phyloP scores from a whole-genome alignment of 2,888 invertebrate genomes.

The Tuta absoluta region DNA sequence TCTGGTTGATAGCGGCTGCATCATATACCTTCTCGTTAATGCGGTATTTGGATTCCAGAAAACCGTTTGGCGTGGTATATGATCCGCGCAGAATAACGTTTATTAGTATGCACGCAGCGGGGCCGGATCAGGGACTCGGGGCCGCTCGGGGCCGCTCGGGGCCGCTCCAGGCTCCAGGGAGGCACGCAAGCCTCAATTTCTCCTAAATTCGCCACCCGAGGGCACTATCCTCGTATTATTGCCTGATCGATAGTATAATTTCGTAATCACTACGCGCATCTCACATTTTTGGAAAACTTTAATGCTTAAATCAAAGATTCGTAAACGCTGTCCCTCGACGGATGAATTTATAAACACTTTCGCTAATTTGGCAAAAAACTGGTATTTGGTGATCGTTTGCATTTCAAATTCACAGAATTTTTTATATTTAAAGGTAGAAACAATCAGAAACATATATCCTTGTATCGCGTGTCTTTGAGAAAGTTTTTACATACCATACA shows the following conservation, averaged over 20 bases:
- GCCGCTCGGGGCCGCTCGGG: conserved; percentile 54
- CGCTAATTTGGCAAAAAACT: conserved; percentile 11
- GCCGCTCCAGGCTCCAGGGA: conserved; percentile 56
- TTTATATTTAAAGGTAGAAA: neutral
- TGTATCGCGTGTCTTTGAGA: conserved; percentile 3
- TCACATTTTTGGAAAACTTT: conserved; percentile 54
- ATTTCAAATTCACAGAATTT: conserved; percentile 6
- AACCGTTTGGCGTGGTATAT: conserved; percentile 64
- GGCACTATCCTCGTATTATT: conserved; percentile 71
- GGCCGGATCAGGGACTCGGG: conserved; percentile 38
- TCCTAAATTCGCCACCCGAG: conserved; percentile 74
- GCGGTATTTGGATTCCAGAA: conserved; percentile 35
- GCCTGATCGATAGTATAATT: conserved; percentile 77
- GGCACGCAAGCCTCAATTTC: conserved; percentile 74
- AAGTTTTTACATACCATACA: conserved; percentile 6
- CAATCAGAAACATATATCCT: neutral
- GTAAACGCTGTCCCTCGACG: conserved; percentile 29
- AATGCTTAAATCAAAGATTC: conserved; percentile 34
- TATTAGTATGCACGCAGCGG: conserved; percentile 59
- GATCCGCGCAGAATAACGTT: conserved; percentile 61
- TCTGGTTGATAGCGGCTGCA: conserved; percentile 15
- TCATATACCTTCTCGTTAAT: conserved; percentile 9
- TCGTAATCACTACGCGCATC: conserved; percentile 65
- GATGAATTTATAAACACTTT: conserved; percentile 22
- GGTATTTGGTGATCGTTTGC: conserved; percentile 14